Conservation (phyloP, 2,113 vertebrate species). For the Antennarius striatus region DNA sequence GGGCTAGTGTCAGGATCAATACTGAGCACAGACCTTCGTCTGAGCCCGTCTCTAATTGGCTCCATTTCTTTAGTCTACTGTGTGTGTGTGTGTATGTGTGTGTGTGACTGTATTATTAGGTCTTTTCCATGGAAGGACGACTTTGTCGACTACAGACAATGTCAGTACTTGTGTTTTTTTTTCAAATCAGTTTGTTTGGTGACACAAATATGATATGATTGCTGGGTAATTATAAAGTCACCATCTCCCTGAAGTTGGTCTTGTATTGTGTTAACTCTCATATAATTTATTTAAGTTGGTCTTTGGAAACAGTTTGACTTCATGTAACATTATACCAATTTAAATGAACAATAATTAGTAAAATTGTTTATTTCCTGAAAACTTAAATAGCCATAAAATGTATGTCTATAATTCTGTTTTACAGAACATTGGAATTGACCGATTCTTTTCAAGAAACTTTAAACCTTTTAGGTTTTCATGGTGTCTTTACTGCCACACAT, state of each 20-base stretch:
- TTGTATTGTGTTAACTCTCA: not conserved
- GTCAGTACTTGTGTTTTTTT: too few species aligned
- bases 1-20: constrained; percentile 75
- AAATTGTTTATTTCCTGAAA: too few species aligned
- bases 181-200: too few species aligned
- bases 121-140: constrained; percentile 39
- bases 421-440: not conserved
- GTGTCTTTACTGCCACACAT: too few species aligned
- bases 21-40: constrained; percentile 65
- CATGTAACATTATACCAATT: too few species aligned
- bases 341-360: too few species aligned
- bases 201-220: too few species aligned
- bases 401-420: not conserved
- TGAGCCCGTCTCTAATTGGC: constrained; percentile 69
- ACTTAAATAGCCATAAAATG: not conserved
- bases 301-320: not conserved
- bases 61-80: constrained; percentile 44
- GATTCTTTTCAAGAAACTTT: not conserved
- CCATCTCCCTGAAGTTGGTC: not conserved
- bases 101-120: constrained; percentile 45
- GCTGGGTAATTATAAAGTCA: too few species aligned
- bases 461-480: too few species aligned
- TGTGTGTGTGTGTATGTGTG: constrained; percentile 11
- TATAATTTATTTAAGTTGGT: too few species aligned
- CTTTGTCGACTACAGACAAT: not conserved